Percentiles rank a stretch among this genome's conserved stretches.
Evolutionary conservation across 2,888 invertebrate species (phyloP).

Genomic region (Pyrgus malvae): DNA sequence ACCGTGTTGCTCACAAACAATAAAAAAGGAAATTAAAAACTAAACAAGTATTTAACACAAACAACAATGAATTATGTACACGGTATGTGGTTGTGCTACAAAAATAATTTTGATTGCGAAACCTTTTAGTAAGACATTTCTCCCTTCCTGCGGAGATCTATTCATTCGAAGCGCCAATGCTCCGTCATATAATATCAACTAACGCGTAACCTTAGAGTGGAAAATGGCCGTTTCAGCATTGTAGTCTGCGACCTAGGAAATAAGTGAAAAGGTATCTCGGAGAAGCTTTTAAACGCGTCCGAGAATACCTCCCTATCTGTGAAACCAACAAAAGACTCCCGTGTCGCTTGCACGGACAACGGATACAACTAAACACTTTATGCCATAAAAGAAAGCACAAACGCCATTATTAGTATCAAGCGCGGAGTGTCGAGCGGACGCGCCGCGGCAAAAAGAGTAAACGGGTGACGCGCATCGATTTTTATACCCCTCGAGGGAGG

Average conservation of each 20-base stretch:
- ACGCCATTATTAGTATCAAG: slow-evolving; percentile 75
- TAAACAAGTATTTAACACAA: neutral
- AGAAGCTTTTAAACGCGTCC: slow-evolving; percentile 60
- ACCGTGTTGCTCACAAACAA: neutral
- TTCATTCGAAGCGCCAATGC: slow-evolving; percentile 14
- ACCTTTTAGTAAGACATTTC: slow-evolving; percentile 20
- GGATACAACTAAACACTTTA: slow-evolving; percentile 78
- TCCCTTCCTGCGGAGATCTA: neutral
- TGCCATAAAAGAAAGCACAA: slow-evolving; percentile 70
- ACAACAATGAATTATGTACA: neutral
- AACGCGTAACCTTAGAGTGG: slow-evolving; percentile 39
- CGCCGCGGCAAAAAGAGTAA: slow-evolving; percentile 69
- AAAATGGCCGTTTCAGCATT: slow-evolving; percentile 44
- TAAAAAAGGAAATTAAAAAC: neutral
- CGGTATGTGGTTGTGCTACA: neutral
- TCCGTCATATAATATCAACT: slow-evolving; percentile 37
- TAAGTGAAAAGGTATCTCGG: slow-evolving; percentile 62
- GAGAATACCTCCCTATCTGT: slow-evolving; percentile 58
- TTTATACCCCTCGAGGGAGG: slow-evolving; percentile 74
- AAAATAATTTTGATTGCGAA: slow-evolving; percentile 21
- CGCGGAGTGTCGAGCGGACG: slow-evolving; percentile 68
- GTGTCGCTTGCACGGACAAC: slow-evolving; percentile 68
- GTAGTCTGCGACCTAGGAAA: slow-evolving; percentile 44
- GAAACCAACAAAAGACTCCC: slow-evolving; percentile 66
- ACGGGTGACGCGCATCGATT: slow-evolving; percentile 68